Evolutionary conservation across 2,888 invertebrate genomes (phyloP).

Genomic region (Conistra vaccinii): DNA sequence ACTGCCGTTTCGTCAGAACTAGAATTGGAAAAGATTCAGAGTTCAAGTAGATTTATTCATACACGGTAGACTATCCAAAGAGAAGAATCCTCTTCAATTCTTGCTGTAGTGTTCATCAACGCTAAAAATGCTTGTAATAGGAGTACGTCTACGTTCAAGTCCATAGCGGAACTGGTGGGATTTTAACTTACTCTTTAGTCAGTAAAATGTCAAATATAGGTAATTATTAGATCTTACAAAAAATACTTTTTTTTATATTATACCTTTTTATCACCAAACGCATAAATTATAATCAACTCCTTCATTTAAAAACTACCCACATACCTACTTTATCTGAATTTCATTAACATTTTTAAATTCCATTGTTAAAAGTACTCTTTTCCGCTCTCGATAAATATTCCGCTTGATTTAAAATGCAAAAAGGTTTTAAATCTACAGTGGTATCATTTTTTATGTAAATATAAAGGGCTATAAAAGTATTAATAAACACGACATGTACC

Average conservation of each 20-base stretch:
- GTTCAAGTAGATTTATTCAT: neutral
- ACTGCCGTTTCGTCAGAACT: too few relatives aligned
- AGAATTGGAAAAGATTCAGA: neutral
- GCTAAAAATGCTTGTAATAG: neutral
- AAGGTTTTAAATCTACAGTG: constrained; percentile 43
- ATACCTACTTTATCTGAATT: constrained; percentile 38
- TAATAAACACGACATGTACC: neutral
- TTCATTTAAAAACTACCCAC: constrained; percentile 23
- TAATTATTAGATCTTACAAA: too few relatives aligned
- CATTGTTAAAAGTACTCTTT: constrained; percentile 37
- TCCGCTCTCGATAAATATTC: constrained; percentile 56
- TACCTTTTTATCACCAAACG: neutral
- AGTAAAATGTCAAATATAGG: too few relatives aligned
- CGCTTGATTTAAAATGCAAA: constrained; percentile 58
- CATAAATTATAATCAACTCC: neutral
- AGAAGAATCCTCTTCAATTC: neutral
- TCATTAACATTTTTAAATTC: constrained; percentile 44
- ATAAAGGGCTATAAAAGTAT: constrained; percentile 12
- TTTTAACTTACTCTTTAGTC: too few relatives aligned
- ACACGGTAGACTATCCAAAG: neutral
- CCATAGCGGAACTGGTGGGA: neutral
- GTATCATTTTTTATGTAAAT: constrained; percentile 32
- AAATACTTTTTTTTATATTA: too few relatives aligned
- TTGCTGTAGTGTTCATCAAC: neutral
- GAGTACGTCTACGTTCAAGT: neutral